These are phyloP conservation scores for Paramuricea clavata DNA, from an alignment of 92 coral and sea anemone species.

Conservation along the genomic window DNA sequence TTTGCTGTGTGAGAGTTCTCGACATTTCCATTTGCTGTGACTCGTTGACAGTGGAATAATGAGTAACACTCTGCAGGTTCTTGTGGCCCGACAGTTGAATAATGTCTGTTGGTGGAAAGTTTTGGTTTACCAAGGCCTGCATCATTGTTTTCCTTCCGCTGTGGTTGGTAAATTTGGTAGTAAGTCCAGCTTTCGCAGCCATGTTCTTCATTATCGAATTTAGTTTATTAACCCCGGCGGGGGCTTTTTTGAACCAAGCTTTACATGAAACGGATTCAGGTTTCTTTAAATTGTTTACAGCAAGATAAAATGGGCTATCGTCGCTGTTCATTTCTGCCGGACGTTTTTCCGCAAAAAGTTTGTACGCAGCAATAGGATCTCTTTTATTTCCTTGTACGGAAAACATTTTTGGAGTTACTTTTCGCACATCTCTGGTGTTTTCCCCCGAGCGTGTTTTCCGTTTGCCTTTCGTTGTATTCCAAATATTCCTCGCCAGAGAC, in stretches of 20 bases:
- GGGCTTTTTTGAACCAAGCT: constrained; percentile 63
- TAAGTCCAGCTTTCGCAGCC: constrained; percentile 43
- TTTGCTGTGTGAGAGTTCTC: constrained; percentile 6
- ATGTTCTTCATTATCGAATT: constrained; percentile 49
- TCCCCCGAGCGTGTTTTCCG: constrained; percentile 68
- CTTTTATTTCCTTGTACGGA: constrained; percentile 64
- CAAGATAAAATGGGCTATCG: constrained; percentile 72
- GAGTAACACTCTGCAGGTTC: constrained; percentile 44
- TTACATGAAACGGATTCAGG: constrained; percentile 38
- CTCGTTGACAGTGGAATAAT: constrained; percentile 24
- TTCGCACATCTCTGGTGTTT: constrained; percentile 51
- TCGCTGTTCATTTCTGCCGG: constrained; percentile 66
- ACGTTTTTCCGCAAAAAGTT: constrained; percentile 67
- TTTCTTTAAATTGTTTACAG: constrained; percentile 62
- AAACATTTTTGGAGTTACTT: constrained; percentile 71
- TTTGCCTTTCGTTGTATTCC: constrained; percentile 66
- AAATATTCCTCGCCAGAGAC: constrained; percentile 44
- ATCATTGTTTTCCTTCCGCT: constrained; percentile 47
- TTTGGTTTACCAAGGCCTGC: constrained; percentile 35
- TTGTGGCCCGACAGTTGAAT: constrained; percentile 33
- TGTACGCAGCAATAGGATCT: constrained; percentile 74
- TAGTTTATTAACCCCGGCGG: constrained; percentile 43
- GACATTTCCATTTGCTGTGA: constrained; percentile 38
- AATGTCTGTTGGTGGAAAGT: constrained; percentile 22
- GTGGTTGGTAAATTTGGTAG: constrained; percentile 50